A percentile compares a stretch with the other conserved stretches of the same genome.
Conservation (phyloP, 2,797 vertebrate species). For the Psittacula echo region DNA sequence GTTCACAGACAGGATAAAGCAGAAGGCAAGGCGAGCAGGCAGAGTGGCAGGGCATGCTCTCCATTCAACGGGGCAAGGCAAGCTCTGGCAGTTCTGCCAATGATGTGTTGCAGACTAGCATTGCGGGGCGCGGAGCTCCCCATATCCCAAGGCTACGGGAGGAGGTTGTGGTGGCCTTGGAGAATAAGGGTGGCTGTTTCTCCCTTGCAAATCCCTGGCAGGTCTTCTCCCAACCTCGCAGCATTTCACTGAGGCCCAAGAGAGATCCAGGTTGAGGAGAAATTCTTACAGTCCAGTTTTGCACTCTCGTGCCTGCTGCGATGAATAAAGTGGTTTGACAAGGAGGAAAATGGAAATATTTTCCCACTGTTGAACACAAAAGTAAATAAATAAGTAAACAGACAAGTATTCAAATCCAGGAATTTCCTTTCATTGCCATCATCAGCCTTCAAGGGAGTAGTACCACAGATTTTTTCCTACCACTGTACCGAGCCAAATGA, state of each 20-base stretch:
- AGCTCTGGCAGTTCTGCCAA: not conserved
- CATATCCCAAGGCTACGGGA: accelerated
- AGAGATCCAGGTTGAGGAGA: not conserved
- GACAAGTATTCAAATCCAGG: constrained; percentile 39
- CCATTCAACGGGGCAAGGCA: not conserved
- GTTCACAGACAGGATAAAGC: constrained; percentile 68
- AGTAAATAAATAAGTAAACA: constrained; percentile 59
- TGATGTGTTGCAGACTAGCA: not conserved
- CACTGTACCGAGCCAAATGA: not conserved
- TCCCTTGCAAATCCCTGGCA: not conserved
- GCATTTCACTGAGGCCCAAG: not conserved
- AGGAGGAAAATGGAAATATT: constrained; percentile 47
- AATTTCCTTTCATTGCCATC: constrained; percentile 43
- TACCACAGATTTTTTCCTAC: constrained; percentile 38
- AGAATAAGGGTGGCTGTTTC: not conserved
- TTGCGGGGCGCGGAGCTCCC: accelerated
- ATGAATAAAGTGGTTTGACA: constrained; percentile 54
- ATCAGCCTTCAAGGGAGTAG: constrained; percentile 45
- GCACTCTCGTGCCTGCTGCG: not conserved
- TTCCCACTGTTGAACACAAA: constrained; percentile 43
- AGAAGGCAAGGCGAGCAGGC: constrained; percentile 13
- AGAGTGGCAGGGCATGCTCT: not conserved
- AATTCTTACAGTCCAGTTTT: not conserved
- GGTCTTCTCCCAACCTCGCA: not conserved
- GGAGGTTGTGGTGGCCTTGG: not conserved